Evolutionary conservation across 2,888 invertebrate genomes (phyloP).

Genomic region (Listrodromus nycthemerus): DNA sequence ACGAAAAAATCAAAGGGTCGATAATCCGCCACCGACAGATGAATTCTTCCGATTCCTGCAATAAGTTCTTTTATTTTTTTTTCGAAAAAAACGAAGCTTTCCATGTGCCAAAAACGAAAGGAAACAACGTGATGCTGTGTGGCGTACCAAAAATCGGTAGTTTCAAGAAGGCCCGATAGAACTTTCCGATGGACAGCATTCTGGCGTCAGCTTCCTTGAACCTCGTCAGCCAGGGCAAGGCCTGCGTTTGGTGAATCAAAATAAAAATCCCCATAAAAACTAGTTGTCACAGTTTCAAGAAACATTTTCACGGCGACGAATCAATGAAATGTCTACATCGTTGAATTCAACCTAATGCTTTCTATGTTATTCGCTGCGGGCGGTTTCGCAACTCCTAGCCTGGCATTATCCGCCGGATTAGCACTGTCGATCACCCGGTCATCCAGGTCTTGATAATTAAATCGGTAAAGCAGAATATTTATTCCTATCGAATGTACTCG

Average conservation of each 20-base stretch:
- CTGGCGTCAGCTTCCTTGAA: slow-evolving; percentile 75
- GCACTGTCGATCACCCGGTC: slow-evolving; percentile 21
- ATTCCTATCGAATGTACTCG: not conserved
- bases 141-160: slow-evolving; percentile 73
- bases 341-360: not conserved
- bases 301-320: not conserved
- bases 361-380: not conserved
- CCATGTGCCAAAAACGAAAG: not conserved
- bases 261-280: not conserved
- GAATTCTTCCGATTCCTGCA: slow-evolving; percentile 70
- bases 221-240: slow-evolving; percentile 74
- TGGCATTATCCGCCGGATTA: slow-evolving; percentile 31
- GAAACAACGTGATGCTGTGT: not conserved
- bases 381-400: not conserved
- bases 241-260: slow-evolving; percentile 61
- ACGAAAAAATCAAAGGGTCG: slow-evolving; percentile 70
- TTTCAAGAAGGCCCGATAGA: slow-evolving; percentile 71
- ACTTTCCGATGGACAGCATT: slow-evolving; percentile 72
- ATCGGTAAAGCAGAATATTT: slow-evolving; percentile 14
- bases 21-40: slow-evolving; percentile 72
- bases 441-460: not conserved
- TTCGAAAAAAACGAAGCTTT: not conserved
- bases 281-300: not conserved
- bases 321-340: not conserved
- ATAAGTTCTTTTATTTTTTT: slow-evolving; percentile 31